Conservation (phyloP, 2,797 vertebrate genomes). For the Scomberomorus guttatus region DNA sequence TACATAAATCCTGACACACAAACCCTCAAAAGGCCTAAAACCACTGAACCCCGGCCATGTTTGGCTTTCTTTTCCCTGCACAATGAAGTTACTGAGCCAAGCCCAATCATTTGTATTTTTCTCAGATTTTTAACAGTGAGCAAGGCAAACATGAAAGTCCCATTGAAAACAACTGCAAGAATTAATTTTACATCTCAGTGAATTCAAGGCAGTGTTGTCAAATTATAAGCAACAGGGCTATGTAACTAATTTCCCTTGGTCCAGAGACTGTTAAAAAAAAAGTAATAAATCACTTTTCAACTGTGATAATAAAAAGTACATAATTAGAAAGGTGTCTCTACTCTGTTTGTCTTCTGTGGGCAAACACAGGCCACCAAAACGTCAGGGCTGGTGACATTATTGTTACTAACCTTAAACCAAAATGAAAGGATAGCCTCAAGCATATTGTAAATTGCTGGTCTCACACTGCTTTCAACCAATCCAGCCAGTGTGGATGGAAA, state of each 20-base stretch:
- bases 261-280: constrained; percentile 78
- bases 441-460: constrained; percentile 69
- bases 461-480: constrained; percentile 67
- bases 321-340: constrained; percentile 79
- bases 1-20: constrained; percentile 84
- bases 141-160: constrained; percentile 83
- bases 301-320: constrained; percentile 77
- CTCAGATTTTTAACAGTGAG: constrained; percentile 83
- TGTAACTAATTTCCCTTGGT: constrained; percentile 83
- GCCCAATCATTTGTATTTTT: constrained; percentile 86
- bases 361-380: constrained; percentile 60
- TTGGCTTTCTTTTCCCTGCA: constrained; percentile 77
- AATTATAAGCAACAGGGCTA: constrained; percentile 85
- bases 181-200: constrained; percentile 88
- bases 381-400: constrained; percentile 54
- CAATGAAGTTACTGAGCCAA: constrained; percentile 86
- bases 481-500: constrained; percentile 62
- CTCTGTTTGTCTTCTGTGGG: constrained; percentile 69
- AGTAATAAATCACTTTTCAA: constrained; percentile 80
- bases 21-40: constrained; percentile 84
- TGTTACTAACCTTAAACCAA: constrained; percentile 66
- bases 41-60: constrained; percentile 80
- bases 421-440: constrained; percentile 51
- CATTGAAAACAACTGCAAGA: constrained; percentile 83
- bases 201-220: constrained; percentile 85